Conservation (phyloP, 2,113 vertebrate genomes). For the Gavialis gangeticus region DNA sequence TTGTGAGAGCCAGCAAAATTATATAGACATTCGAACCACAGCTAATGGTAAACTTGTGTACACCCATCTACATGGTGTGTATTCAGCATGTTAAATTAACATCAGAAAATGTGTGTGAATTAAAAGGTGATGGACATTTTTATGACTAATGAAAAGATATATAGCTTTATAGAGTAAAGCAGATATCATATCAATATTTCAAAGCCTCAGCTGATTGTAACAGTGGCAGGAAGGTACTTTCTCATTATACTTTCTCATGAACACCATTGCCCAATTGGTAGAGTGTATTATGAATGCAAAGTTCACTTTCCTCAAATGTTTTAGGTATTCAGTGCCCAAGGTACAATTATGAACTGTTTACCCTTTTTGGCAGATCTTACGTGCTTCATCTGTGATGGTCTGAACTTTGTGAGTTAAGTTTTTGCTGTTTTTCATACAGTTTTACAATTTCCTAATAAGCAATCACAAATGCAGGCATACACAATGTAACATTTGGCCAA, state of each 20-base stretch:
- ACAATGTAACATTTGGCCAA: rapidly evolving
- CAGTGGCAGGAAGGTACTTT: not conserved
- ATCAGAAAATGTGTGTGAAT: not conserved
- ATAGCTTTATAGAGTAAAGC: not conserved
- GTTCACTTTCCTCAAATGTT: not conserved
- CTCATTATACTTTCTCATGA: not conserved
- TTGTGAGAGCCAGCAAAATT: not conserved
- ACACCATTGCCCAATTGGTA: not conserved
- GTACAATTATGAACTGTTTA: not conserved
- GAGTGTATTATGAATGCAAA: not conserved
- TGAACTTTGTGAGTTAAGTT: not conserved
- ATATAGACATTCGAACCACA: not conserved
- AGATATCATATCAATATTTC: not conserved
- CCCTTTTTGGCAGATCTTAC: not conserved
- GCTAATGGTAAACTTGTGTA: not conserved
- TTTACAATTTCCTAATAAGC: not conserved
- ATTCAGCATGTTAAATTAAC: not conserved
- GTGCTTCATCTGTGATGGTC: not conserved
- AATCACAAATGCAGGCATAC: not conserved
- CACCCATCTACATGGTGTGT: not conserved
- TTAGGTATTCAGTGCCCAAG: not conserved
- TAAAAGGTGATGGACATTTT: not conserved
- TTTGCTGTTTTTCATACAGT: not conserved
- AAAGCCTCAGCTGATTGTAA: not conserved
- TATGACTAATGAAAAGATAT: not conserved